These are phyloP conservation scores for Aspidiotus rigidus DNA, from an alignment of 2,888 invertebrate species.

Conservation along the genomic window DNA sequence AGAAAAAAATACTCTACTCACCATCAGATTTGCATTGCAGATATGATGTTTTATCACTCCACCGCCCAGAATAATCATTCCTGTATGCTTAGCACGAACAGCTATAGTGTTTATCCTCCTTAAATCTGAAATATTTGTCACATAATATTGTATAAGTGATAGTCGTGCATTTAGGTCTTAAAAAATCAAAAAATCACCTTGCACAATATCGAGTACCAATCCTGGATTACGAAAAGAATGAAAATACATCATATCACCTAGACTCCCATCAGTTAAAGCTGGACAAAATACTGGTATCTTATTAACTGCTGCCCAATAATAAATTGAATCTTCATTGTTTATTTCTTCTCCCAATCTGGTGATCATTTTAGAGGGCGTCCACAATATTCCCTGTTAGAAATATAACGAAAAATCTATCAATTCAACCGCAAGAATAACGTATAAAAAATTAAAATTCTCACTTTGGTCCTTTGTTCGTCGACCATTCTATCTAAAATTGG, in stretches of 20 bases:
- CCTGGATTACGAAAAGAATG: conserved; percentile 91
- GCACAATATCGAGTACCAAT: conserved; percentile 81
- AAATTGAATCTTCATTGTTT: conserved; percentile 80
- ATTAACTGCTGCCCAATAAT: conserved; percentile 94
- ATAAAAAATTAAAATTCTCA: conserved; percentile 6
- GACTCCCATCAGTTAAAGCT: conserved; percentile 92
- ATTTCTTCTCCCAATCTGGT: conserved; percentile 80
- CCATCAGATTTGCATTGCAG: conserved; percentile 98
- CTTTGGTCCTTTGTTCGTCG: conserved; percentile 66
- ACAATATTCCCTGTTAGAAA: conserved; percentile 51
- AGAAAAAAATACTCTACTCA: conserved; percentile 41
- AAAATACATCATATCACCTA: conserved; percentile 99
- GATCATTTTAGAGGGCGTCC: conserved; percentile 89
- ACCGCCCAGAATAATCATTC: conserved; percentile 93
- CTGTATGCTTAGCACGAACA: conserved; percentile 83
- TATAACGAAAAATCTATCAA: not conserved
- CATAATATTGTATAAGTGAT: not conserved
- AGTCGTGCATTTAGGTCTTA: not conserved
- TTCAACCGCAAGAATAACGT: not conserved
- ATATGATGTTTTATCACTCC: conserved; percentile 98
- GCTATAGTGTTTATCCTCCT: conserved; percentile 85
- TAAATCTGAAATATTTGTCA: conserved; percentile 54
- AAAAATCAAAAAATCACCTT: conserved; percentile 48
- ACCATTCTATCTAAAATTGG: conserved; percentile 87
- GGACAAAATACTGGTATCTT: conserved; percentile 97